Base-by-base conservation (phyloP, 2,113 vertebrate species). In the Ammospiza nelsoni region DNA sequence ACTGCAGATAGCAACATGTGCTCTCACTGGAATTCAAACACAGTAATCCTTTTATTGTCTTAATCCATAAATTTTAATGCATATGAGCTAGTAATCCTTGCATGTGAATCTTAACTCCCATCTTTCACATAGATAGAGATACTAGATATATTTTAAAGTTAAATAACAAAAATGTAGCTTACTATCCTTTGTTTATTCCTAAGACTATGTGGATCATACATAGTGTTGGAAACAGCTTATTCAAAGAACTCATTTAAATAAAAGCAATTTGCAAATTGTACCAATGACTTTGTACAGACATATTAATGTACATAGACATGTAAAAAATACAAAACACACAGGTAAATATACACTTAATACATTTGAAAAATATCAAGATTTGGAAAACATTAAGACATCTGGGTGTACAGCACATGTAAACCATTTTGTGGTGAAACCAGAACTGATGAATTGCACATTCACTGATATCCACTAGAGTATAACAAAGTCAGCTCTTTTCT, bases 391-490 rank as follows among this genome's bases (percentile, higher is more conserved):
- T 97, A 96, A 97, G 94, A 96, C 92, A 89, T 89, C 67, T 86
- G 93, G 52, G 86, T 77, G 65, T 77, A 61, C 77, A 94, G 93
- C 86, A 97, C 73, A 90, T 75, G 95, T 94, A 95, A 97, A 88
- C 84, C 52, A 72, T 95, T 90, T 91, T 49, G 87, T 96, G 82
- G 83, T 95, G 76, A 97, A 96, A 91, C 48, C 51, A 84, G 59
- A 95, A 96, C 91, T 93, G 96, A 96, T 94, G 92, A 97, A 98
- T 96, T 97, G 69, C 81, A 93, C 78, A 89, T 91, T 98, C 19
- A 43, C 27, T 58, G 82, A 74, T 96, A 96, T 84, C 65, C 96
- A 71, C 68, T 65, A 86, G 68, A 81, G 15, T 27, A 62, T 43
- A 51, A 95, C 28, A 68, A 88, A 95, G 59, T 89, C 87, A 86